Evolutionary conservation across 1,140 invertebrate genomes (phyloP), one percentile per base, ranked within the genome.

Genomic region (Hycleus phaleratus): DNA sequence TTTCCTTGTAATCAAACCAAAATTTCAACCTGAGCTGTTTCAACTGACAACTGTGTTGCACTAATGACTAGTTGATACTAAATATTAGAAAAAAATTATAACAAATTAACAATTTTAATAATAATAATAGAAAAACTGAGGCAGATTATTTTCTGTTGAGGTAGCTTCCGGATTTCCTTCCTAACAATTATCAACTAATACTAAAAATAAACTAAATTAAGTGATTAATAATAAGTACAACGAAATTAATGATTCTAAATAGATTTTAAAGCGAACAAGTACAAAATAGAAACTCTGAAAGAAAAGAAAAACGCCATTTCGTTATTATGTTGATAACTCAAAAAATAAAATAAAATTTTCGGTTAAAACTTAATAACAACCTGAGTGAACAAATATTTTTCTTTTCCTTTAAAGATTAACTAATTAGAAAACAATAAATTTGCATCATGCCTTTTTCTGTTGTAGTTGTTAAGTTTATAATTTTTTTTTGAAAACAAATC

Each of bases 61-160:
- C 56, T 64, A 64, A 61, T 64, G 62, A 64, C 62, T 64, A 64
- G 62, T 46, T 56, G 59, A 59, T 61, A 56, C 59, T 61, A 55
- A 55, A 46, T 58, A 52, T 38, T 58, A 63, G 58, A 58, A 40
- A 56, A 8, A n/a, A 42, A n/a, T 7, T 10, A 42, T 42, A 42
- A 42, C 40, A 42, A 39, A 18, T 18, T 18, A 18, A 18, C 18
- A 18, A 18, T 18, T 18, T 1, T 18, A 18, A 32, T 32, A 32
- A 32, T 32, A 32, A 32, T 32, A 32, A 32, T 32, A 32, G 10
- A 7, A 42, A 56, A 57, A 61, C 49, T 53, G 62, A 64, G 62
- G 62, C 59, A 60, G 56, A 42, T 42, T 10, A 44, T 44, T 44
- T 44, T 52, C 47, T 49, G 46, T 47, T 61, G 65, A 66, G 65